Conservation (phyloP, 2,113 vertebrate species). For the Chlorodrepanis virens region DNA sequence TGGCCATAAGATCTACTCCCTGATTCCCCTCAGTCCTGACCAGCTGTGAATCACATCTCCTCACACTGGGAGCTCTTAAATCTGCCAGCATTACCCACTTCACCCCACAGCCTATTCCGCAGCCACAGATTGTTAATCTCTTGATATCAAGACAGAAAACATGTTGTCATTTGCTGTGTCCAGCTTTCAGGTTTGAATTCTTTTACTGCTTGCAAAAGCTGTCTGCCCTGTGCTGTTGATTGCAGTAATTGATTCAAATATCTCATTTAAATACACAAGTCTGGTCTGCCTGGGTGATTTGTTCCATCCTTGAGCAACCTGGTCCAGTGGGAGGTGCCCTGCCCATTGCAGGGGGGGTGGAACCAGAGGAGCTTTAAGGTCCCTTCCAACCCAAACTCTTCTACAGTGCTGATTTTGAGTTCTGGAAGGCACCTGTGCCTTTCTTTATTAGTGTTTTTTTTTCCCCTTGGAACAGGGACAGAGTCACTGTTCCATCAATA, state of each 20-base stretch:
- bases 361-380: not conserved
- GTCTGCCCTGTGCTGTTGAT: not conserved
- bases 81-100: not conserved
- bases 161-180: not conserved
- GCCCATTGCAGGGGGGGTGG: not conserved
- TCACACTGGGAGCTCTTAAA: not conserved
- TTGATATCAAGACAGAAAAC: not conserved
- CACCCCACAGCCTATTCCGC: not conserved
- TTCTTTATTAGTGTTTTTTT: not conserved
- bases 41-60: not conserved
- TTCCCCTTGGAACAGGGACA: not conserved
- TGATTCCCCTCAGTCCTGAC: not conserved
- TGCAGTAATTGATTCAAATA: not conserved
- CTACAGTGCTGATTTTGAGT: not conserved
- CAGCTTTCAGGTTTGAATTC: not conserved
- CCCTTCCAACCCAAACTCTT: not conserved
- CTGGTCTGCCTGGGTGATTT: not conserved
- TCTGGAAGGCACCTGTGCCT: not conserved
- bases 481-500: not conserved
- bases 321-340: not conserved
- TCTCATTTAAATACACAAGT: not conserved
- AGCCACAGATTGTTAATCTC: not conserved
- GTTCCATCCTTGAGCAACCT: not conserved
- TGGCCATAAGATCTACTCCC: not conserved
- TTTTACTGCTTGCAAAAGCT: not conserved